These are phyloP conservation scores for Thryonomys swinderianus DNA, from an alignment of 2,113 vertebrate species.

Conservation along the genomic window DNA sequence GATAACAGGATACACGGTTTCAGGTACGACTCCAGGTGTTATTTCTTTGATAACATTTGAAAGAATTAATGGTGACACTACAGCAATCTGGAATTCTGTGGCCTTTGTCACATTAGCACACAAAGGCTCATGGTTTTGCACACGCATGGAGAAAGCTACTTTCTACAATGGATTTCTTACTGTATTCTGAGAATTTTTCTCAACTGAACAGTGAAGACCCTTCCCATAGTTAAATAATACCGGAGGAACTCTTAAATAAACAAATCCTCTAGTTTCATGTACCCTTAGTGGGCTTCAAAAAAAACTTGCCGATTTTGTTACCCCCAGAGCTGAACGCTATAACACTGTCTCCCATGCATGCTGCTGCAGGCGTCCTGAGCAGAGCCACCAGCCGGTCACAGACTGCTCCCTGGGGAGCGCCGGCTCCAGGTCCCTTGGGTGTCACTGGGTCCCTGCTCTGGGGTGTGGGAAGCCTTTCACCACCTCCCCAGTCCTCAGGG, in stretches of 20 bases:
- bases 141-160: not conserved
- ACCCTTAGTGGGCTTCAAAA: not conserved
- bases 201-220: not conserved
- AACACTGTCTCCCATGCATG: not conserved
- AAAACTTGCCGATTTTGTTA: not conserved
- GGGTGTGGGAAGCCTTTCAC: not conserved
- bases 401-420: not conserved
- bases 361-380: no score
- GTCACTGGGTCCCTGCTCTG: not conserved
- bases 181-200: constrained; percentile 59
- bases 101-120: constrained; percentile 77
- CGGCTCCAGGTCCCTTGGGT: not conserved
- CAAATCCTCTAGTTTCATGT: not conserved
- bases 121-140: constrained; percentile 78
- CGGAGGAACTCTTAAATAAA: not conserved
- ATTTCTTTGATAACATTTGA: constrained; percentile 76
- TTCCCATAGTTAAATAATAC: not conserved
- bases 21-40: constrained; percentile 25
- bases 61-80: constrained; percentile 88
- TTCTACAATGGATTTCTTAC: not conserved
- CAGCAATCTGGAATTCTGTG: constrained; percentile 87
- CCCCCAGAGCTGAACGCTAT: not conserved
- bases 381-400: not conserved
- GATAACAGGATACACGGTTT: constrained; percentile 65
- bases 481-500: not conserved